Conservation (phyloP, 1,140 invertebrate genomes). For the Gryllus bimaculatus region DNA sequence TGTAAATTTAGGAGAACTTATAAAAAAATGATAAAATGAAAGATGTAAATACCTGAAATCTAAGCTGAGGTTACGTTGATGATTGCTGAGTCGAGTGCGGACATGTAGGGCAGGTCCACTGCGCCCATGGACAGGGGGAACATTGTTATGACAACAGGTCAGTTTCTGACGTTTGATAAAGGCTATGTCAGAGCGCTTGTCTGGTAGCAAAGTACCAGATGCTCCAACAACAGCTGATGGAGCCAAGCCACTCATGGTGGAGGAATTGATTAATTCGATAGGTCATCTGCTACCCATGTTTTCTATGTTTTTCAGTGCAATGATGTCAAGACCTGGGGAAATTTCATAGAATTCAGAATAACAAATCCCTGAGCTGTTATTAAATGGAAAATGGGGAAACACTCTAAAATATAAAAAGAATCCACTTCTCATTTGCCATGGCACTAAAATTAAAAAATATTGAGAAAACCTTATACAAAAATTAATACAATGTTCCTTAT, state of each 20-base stretch:
- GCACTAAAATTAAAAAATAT: too few species aligned
- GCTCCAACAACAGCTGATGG: slow-evolving; percentile 16
- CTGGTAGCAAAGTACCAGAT: slow-evolving; percentile 10
- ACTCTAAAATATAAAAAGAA: too few species aligned
- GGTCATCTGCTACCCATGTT: slow-evolving; percentile 18
- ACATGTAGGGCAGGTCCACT: slow-evolving; percentile 34
- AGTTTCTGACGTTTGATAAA: slow-evolving; percentile 22
- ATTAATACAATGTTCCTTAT: too few species aligned
- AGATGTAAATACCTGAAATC: slow-evolving; percentile 51
- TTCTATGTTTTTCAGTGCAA: background rate
- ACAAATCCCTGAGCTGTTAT: too few species aligned
- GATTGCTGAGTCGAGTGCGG: slow-evolving; percentile 53
- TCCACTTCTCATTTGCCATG: too few species aligned
- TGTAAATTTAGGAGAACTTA: too few species aligned
- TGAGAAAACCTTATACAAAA: too few species aligned
- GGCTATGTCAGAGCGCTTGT: slow-evolving; percentile 21
- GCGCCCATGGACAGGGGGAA: slow-evolving; percentile 52
- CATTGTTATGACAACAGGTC: slow-evolving; percentile 25
- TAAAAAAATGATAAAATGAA: too few species aligned
- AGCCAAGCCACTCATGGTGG: slow-evolving; percentile 27
- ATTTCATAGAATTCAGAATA: too few species aligned
- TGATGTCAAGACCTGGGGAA: too few species aligned
- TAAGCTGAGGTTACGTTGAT: slow-evolving; percentile 66
- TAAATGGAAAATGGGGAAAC: too few species aligned
- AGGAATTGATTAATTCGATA: background rate